A percentile compares a stretch with the other conserved stretches of the same genome.
Evolutionary conservation across 2,888 invertebrate species (phyloP).

Genomic region (Bunonema sp.): DNA sequence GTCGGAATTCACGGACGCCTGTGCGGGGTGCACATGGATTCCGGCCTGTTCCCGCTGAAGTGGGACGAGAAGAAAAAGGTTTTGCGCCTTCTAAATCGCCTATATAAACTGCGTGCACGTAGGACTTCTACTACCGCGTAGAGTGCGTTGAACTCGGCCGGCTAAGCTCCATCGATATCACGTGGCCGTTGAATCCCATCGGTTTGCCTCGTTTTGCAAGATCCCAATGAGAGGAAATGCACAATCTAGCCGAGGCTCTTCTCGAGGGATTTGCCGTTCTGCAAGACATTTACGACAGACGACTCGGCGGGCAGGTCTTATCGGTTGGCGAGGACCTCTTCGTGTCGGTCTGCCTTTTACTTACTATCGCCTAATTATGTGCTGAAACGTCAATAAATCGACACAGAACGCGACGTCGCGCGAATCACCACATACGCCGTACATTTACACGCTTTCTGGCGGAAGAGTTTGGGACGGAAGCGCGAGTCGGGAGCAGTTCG

Average conservation of each 20-base stretch:
- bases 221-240: conserved; percentile 4
- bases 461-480: too few species aligned
- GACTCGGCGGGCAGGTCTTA: conserved; percentile 4
- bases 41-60: conserved; percentile 16
- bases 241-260: conserved; percentile 10
- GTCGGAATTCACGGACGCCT: neutral
- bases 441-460: too few species aligned
- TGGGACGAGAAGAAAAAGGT: conserved; percentile 7
- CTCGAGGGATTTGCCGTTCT: conserved; percentile 10
- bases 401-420: too few species aligned
- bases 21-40: conserved; percentile 6
- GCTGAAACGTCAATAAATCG: too few species aligned
- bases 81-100: neutral
- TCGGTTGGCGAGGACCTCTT: neutral
- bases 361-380: too few species aligned
- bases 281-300: conserved; percentile 9
- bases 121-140: conserved; percentile 27
- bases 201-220: conserved; percentile 4
- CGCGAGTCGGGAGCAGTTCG: too few species aligned
- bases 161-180: conserved; percentile 11
- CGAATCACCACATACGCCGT: conserved; percentile 29
- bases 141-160: conserved; percentile 26
- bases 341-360: conserved; percentile 10
- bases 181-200: conserved; percentile 11
- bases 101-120: neutral